These are phyloP conservation scores for Leptopterna dolabrata DNA, from an alignment of 2,888 invertebrate genomes.

Conservation along the genomic window DNA sequence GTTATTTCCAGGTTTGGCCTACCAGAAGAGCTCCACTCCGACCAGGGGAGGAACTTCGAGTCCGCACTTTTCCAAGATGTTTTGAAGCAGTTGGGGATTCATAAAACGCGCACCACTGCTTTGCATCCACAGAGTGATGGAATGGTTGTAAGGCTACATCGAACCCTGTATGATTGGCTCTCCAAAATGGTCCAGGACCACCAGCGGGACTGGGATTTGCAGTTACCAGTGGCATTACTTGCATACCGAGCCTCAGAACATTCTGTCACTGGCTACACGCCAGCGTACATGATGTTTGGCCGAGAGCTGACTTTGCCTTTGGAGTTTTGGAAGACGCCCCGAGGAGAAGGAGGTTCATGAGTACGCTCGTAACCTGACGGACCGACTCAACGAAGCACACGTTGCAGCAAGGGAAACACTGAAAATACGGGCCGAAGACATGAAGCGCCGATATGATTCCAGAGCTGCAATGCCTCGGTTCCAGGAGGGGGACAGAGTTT, in stretches of 20 bases:
- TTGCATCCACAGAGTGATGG: constrained; percentile 53
- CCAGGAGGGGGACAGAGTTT: too few species aligned
- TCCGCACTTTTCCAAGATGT: background rate
- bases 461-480: too few species aligned
- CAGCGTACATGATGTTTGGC: too few species aligned
- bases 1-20: constrained; percentile 4
- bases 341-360: too few species aligned
- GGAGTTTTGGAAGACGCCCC: too few species aligned
- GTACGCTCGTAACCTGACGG: too few species aligned
- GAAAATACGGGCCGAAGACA: too few species aligned
- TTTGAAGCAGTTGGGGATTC: background rate
- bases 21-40: background rate
- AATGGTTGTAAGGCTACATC: constrained; percentile 60
- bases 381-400: too few species aligned
- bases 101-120: background rate
- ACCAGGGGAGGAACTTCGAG: background rate
- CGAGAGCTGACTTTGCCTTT: too few species aligned
- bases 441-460: too few species aligned
- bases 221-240: background rate
- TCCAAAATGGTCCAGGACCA: background rate
- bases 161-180: constrained; percentile 52
- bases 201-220: background rate
- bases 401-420: too few species aligned
- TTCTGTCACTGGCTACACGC: too few species aligned
- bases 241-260: background rate